These are phyloP conservation scores for Phasia obesa DNA, from an alignment of 2,888 invertebrate species.

Conservation along the genomic window DNA sequence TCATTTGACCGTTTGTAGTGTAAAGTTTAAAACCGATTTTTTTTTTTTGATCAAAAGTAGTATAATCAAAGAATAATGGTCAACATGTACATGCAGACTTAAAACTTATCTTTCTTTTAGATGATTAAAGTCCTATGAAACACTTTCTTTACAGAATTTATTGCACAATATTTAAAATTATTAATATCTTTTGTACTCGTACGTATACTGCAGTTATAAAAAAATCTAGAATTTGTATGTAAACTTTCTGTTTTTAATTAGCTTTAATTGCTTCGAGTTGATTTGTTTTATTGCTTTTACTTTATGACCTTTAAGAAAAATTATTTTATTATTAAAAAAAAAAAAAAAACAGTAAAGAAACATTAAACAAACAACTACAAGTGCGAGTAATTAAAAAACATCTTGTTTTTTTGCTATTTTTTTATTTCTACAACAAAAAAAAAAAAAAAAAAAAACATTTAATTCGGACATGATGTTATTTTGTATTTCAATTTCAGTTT, in stretches of 20 bases:
- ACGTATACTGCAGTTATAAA: background rate
- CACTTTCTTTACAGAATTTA: too few relatives aligned
- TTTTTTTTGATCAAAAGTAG: too few relatives aligned
- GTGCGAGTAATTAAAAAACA: constrained; percentile 1
- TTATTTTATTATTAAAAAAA: background rate
- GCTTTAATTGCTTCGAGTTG: constrained; percentile 22
- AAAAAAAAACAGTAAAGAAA: constrained; percentile 17
- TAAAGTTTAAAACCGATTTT: too few relatives aligned
- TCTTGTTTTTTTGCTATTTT: background rate
- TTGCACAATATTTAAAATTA: too few relatives aligned
- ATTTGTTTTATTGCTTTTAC: constrained; percentile 37
- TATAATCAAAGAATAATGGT: too few relatives aligned
- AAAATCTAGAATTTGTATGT: constrained; percentile 2
- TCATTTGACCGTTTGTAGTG: too few relatives aligned
- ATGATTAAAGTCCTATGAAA: too few relatives aligned
- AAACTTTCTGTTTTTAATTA: constrained; percentile 40
- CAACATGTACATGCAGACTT: too few relatives aligned
- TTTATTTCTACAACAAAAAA: background rate
- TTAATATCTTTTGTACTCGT: too few relatives aligned
- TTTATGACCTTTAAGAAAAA: constrained; percentile 36
- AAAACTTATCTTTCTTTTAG: too few relatives aligned
- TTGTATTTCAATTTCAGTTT: constrained; percentile 11
- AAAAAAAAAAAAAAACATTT: background rate
- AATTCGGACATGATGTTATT: constrained; percentile 7
- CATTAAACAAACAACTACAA: too few relatives aligned